Evolutionary conservation across 2,888 invertebrate species (phyloP).

Genomic region (Aplocera efformata): DNA sequence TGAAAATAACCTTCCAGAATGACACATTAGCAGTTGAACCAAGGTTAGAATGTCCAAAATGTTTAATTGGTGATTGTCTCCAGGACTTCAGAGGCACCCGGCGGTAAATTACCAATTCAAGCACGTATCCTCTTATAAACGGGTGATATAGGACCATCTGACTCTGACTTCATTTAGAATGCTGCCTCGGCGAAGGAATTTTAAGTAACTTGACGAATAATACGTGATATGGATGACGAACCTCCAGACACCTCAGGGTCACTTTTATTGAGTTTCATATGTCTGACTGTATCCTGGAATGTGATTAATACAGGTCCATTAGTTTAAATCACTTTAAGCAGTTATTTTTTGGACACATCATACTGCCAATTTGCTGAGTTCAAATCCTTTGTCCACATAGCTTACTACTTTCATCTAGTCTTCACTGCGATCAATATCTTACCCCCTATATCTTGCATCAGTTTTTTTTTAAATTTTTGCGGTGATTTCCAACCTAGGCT

Average conservation of each 20-base stretch:
- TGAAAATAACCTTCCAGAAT: slow-evolving; percentile 8
- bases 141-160: slow-evolving; percentile 42
- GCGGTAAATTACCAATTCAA: slow-evolving; percentile 29
- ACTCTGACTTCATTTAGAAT: slow-evolving; percentile 67
- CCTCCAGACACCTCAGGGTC: slow-evolving; percentile 9
- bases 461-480: no score
- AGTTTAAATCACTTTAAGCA: no score
- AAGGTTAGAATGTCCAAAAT: slow-evolving; percentile 14
- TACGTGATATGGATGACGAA: slow-evolving; percentile 58
- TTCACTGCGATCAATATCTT: no score
- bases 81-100: slow-evolving; percentile 7
- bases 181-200: slow-evolving; percentile 62
- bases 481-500: no score
- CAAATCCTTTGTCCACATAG: no score
- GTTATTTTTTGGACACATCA: no score
- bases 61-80: slow-evolving; percentile 16
- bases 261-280: slow-evolving; percentile 3
- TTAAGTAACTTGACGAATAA: slow-evolving; percentile 60
- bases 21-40: slow-evolving; percentile 5
- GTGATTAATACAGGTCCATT: no score
- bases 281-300: background rate
- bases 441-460: no score
- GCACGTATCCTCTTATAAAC: slow-evolving; percentile 34
- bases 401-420: no score
- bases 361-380: no score